These are phyloP conservation scores for Pseudomyrmex concolor DNA, from an alignment of 1,140 invertebrate genomes.

Conservation along the genomic window DNA sequence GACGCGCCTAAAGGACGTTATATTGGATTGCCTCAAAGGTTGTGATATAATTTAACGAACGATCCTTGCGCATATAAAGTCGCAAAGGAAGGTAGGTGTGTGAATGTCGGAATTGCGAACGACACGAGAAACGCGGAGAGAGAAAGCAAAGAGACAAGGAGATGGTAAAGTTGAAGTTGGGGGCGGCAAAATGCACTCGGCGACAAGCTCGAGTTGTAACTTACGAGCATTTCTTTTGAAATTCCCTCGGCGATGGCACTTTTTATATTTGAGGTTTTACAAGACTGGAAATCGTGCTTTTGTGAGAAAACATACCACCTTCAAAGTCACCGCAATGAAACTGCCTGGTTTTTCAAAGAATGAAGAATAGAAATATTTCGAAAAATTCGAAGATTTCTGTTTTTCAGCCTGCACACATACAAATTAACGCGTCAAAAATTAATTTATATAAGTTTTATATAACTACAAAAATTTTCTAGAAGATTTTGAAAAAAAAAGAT, in stretches of 20 bases:
- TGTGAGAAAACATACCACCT: background rate
- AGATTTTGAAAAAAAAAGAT: background rate
- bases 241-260: background rate
- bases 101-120: slow-evolving; percentile 41
- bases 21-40: slow-evolving; percentile 54
- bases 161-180: slow-evolving; percentile 40
- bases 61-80: slow-evolving; percentile 34
- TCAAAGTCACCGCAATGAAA: background rate
- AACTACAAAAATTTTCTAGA: too few species aligned
- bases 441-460: too few species aligned
- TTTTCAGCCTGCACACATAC: too few species aligned
- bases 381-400: background rate
- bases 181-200: slow-evolving; percentile 11
- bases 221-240: slow-evolving; percentile 16
- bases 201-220: background rate
- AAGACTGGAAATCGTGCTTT: background rate
- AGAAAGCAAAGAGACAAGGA: slow-evolving; percentile 35
- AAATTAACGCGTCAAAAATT: too few species aligned
- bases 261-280: slow-evolving; percentile 23
- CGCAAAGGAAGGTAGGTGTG: background rate
- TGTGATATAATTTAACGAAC: slow-evolving; percentile 60
- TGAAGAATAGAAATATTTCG: background rate
- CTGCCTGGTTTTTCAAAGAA: background rate
- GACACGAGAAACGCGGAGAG: slow-evolving; percentile 21
- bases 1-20: slow-evolving; percentile 42